Percentiles rank a stretch among this genome's conserved stretches.
phyloP scores from a whole-genome alignment of 1,140 invertebrate species.

The Euwallacea similis region DNA sequence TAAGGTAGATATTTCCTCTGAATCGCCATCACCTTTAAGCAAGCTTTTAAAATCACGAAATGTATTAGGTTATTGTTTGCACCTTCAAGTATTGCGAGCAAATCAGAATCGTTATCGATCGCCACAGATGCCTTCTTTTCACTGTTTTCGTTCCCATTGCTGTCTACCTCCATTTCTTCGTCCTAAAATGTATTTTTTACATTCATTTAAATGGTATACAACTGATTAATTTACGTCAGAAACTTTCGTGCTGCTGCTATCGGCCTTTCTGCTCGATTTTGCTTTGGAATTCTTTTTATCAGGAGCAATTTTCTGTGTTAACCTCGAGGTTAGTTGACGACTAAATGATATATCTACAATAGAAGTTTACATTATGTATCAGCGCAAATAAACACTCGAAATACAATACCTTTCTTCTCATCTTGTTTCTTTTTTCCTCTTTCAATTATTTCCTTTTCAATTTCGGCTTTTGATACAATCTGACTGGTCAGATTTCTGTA shows the following conservation, averaged over 20 bases:
- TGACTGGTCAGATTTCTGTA: constrained; percentile 56
- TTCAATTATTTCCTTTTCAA: constrained; percentile 56
- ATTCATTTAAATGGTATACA: no score
- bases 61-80: neutral
- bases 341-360: constrained; percentile 42
- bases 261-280: no score
- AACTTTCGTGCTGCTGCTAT: no score
- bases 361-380: neutral
- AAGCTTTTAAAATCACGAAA: neutral
- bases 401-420: constrained; percentile 7
- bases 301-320: constrained; percentile 49
- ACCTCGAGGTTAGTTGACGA: constrained; percentile 49
- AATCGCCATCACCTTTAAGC: constrained; percentile 8
- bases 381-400: neutral
- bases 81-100: constrained; percentile 53
- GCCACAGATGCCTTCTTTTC: constrained; percentile 20
- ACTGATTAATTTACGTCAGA: no score
- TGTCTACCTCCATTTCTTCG: constrained; percentile 10
- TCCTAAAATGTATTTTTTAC: neutral
- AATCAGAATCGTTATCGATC: constrained; percentile 49
- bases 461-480: constrained; percentile 56
- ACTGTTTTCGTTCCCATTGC: constrained; percentile 24
- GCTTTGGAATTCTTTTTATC: neutral
- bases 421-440: constrained; percentile 43
- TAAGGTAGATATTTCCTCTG: constrained; percentile 11